Percentiles rank a stretch among this genome's conserved stretches.
Evolutionary conservation across 2,888 invertebrate genomes (phyloP).

Genomic region (Dendrolimus houi): DNA sequence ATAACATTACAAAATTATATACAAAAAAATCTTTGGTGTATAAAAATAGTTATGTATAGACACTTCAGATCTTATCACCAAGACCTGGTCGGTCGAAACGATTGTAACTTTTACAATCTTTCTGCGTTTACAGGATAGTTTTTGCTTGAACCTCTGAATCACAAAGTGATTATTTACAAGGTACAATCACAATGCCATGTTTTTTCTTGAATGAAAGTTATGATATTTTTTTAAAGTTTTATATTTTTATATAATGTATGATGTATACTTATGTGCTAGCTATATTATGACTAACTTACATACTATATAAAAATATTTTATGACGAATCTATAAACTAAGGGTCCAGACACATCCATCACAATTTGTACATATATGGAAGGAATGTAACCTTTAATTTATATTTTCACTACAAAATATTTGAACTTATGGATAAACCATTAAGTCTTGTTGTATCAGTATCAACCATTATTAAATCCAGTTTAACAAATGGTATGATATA

Average conservation of each 20-base stretch:
- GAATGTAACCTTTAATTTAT: constrained; percentile 77
- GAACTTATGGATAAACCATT: constrained; percentile 40
- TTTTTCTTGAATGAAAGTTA: constrained; percentile 18
- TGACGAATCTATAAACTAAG: constrained; percentile 74
- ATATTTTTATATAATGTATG: constrained; percentile 16
- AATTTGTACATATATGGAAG: constrained; percentile 71
- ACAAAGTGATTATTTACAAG: constrained; percentile 40
- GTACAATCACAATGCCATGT: constrained; percentile 67
- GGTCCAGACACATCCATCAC: constrained; percentile 74
- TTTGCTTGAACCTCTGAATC: constrained; percentile 41
- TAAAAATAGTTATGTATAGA: constrained; percentile 58
- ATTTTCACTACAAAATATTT: constrained; percentile 68
- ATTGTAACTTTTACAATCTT: constrained; percentile 62
- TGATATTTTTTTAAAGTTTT: constrained; percentile 24
- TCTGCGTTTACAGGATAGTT: constrained; percentile 72
- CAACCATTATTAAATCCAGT: constrained; percentile 75
- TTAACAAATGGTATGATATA: constrained; percentile 70
- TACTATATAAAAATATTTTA: constrained; percentile 57
- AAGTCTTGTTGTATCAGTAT: constrained; percentile 58
- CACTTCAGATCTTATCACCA: constrained; percentile 62
- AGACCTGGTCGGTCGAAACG: constrained; percentile 76
- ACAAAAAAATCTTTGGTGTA: constrained; percentile 68
- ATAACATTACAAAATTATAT: constrained; percentile 55
- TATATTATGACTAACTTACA: constrained; percentile 64
- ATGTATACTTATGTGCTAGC: constrained; percentile 41